Evolutionary conservation across 1,140 invertebrate species (phyloP).

Genomic region (Drosophila novamexicana): DNA sequence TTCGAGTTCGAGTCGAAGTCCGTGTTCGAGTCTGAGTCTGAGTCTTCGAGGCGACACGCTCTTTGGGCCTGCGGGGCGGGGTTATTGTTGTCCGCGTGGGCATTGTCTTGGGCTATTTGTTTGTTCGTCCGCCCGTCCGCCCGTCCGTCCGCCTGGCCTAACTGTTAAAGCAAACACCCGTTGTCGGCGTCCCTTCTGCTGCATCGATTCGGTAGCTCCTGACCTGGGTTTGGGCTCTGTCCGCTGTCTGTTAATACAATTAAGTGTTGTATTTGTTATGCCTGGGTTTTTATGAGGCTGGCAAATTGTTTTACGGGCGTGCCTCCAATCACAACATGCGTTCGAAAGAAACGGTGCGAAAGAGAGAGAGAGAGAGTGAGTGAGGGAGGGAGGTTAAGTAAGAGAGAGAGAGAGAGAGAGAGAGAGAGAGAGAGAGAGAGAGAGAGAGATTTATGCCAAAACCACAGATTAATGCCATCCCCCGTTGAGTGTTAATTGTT

Average conservation of each 20-base stretch:
- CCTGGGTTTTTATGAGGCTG: slow-evolving; percentile 66
- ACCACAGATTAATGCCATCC: not conserved
- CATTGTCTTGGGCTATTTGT: slow-evolving; percentile 45
- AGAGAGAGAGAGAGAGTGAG: not conserved
- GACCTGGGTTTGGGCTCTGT: slow-evolving; percentile 11
- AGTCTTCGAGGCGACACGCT: not conserved
- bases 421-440: not conserved
- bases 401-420: not conserved
- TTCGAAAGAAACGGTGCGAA: no score
- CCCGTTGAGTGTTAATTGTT: slow-evolving; percentile 1
- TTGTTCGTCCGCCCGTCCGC: slow-evolving; percentile 10
- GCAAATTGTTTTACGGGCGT: slow-evolving; percentile 78
- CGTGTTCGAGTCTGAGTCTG: no score
- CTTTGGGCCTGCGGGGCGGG: not conserved
- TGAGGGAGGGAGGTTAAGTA: not conserved
- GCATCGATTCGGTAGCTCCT: slow-evolving; percentile 15
- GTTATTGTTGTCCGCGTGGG: not conserved
- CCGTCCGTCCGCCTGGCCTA: slow-evolving; percentile 1
- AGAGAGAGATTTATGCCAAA: not conserved
- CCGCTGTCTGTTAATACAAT: slow-evolving; percentile 70
- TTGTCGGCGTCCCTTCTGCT: not conserved
- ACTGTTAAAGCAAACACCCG: slow-evolving; percentile 44
- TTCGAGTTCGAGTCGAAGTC: not conserved
- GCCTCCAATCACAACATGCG: slow-evolving; percentile 65
- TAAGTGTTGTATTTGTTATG: slow-evolving; percentile 79